Evolutionary conservation across 2,797 vertebrate genomes (phyloP).

Genomic region (Gymnothorax javanicus): DNA sequence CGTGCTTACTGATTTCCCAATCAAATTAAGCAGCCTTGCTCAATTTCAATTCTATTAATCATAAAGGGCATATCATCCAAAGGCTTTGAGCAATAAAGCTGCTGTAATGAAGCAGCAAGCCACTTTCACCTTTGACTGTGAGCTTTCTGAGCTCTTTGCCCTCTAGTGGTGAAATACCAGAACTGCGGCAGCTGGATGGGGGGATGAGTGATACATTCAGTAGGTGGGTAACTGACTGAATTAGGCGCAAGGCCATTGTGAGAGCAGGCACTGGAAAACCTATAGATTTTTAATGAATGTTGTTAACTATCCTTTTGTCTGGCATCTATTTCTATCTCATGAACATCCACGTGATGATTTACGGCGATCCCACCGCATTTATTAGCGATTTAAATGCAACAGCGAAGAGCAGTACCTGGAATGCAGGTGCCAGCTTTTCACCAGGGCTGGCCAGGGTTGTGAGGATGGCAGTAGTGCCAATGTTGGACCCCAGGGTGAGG

Average conservation of each 20-base stretch:
- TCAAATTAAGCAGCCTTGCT: neutral
- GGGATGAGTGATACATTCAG: neutral
- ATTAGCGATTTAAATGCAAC: neutral
- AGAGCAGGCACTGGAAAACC: neutral
- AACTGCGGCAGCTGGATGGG: neutral
- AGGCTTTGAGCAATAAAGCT: neutral
- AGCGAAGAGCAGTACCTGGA: conserved; percentile 61
- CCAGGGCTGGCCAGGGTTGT: conserved; percentile 75
- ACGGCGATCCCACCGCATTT: neutral
- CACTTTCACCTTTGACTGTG: neutral
- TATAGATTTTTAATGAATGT: too few relatives aligned
- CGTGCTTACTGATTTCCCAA: neutral
- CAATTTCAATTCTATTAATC: neutral
- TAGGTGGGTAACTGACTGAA: neutral
- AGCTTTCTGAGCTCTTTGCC: neutral
- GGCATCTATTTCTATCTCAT: neutral
- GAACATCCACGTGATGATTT: neutral
- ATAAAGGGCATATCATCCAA: neutral
- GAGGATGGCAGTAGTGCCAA: conserved; percentile 77
- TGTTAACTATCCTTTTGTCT: neutral
- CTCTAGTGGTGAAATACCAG: neutral
- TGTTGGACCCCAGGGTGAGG: conserved; percentile 77
- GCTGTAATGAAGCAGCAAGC: neutral
- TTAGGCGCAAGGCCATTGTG: neutral
- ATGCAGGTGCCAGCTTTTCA: conserved; percentile 69